Base-by-base conservation (phyloP, 2,888 invertebrate species). In the Monochamus alternatus region DNA sequence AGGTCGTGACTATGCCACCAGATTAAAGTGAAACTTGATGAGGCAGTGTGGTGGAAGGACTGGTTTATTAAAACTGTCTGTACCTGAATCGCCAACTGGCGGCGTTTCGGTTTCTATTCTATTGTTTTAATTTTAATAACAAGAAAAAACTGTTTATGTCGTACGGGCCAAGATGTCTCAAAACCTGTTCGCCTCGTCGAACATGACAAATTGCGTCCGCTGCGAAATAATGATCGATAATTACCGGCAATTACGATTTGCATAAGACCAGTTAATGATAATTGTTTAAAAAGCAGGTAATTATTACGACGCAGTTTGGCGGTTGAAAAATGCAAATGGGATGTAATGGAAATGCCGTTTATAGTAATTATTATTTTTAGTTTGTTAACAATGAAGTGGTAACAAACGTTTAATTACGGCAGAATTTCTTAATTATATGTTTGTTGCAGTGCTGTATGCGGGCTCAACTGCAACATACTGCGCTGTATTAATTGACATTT, bases 231-330 rank as follows among this genome's bases (percentile, higher is more conserved):
- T 43, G 5, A 55, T 32, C 32, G 38, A 68, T 58, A 10, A 38
- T 55, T 55, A n/a, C 52, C 22, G 32, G 58, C 14, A 32, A 68
- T 68, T 68, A 68, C 38, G n/a, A 68, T 68, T 38, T 58, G 51
- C 67, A 68, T 68, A 68, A 68, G 52, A 58, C 30, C 38, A 58
- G n/a, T 68, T 68, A 68, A 58, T 43, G 32, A 12, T 32, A 22
- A 14, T 65, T 31, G 31, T 65, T 38, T 12, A 43, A 14, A 10
- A 62, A 31, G 22, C n/a, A 43, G 14, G 63, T 63, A 65, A 65
- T 60, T 30, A 51, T 30, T 51, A 65, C n/a, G 22, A 31, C 2
- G 9, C 30, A 65, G n/a, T 22, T 51, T 59, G 12, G 38, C 22
- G 5, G 12, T 43, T 59, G 14, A 38, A 69, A 60, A 60, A 69